Base-by-base conservation (phyloP, 2,113 vertebrate genomes). In the Gnathonemus echidnorhynchus region DNA sequence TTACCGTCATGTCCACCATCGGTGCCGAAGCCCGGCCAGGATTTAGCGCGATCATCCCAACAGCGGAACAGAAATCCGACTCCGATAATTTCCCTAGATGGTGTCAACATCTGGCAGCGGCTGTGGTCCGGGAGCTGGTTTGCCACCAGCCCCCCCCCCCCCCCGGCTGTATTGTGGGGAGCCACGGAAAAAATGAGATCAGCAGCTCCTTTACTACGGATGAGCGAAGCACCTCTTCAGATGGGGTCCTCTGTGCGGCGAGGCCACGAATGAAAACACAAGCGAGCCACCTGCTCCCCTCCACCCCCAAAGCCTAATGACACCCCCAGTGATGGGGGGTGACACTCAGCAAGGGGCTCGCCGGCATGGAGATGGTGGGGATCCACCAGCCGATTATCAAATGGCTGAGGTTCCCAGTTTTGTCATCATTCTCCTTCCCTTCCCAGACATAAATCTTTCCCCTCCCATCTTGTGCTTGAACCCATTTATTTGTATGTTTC, bases 271-370 rank as follows among this genome's bases (percentile, higher is more conserved):
- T 27, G 46, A 48, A 48, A 46, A 50, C 42, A 46, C 19, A 4
- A n/a, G 19, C n/a, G 24, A 49, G 48, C 11, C 10, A 49, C 10
- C 84, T 49, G 45, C 48, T 86, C 11, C 84, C 48, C 48, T 13
- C 84, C 2, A 3, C n/a, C 84, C 93, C 91, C 85, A 31, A 90
- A 90, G 93, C 92, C 92, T 96, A 95, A 96, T 95, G 94, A 96
- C 93, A 93, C 95, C 95, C 95, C 95, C 24, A 31, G 94, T 94
- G 95, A 94, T 93, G 93, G 92, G 93, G 62, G 90, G 92, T 93
- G 92, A 91, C 93, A 93, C 93, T 94, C 91, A 88, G 88, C 50
- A 90, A 66, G 91, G 27, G n/a, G 45, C 39, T 91, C 92, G 90
- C 92, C 90, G 91, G 92, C 95, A 17, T 42, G 35, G 27, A 96